Evolutionary conservation across 2,888 invertebrate genomes (phyloP).

Genomic region (Tipula lateralis): DNA sequence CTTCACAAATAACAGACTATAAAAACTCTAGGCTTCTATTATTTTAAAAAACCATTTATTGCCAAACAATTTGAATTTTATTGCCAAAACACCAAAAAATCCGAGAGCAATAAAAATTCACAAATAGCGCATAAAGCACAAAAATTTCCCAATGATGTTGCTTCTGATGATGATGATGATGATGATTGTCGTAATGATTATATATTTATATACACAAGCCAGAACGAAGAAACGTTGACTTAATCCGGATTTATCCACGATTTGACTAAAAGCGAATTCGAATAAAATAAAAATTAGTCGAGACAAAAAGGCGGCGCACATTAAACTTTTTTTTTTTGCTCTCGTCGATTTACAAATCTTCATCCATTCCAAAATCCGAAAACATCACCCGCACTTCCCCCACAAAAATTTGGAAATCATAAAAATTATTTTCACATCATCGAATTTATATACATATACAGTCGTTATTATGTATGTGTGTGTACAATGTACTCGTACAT

Average conservation of each 20-base stretch:
- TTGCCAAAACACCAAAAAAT: background rate
- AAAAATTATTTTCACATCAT: constrained; percentile 1
- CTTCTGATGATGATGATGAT: background rate
- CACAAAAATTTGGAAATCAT: background rate
- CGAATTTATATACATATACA: background rate
- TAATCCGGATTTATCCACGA: background rate
- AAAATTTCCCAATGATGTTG: background rate
- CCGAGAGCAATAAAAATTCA: background rate
- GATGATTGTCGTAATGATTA: background rate
- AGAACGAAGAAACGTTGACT: background rate
- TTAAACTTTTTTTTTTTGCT: background rate
- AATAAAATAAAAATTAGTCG: constrained; percentile 13
- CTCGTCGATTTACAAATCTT: background rate
- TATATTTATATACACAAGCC: background rate
- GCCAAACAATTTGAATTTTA: constrained; percentile 11
- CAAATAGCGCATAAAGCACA: background rate
- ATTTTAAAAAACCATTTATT: background rate
- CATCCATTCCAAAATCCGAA: background rate
- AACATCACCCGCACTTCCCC: background rate
- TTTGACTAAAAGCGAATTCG: background rate
- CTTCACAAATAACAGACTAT: background rate
- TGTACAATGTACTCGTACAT: background rate
- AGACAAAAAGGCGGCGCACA: background rate
- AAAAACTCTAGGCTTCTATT: background rate
- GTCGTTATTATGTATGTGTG: too few relatives aligned